Evolutionary conservation across 2,888 invertebrate genomes (phyloP).

Genomic region (Dynastes maya): DNA sequence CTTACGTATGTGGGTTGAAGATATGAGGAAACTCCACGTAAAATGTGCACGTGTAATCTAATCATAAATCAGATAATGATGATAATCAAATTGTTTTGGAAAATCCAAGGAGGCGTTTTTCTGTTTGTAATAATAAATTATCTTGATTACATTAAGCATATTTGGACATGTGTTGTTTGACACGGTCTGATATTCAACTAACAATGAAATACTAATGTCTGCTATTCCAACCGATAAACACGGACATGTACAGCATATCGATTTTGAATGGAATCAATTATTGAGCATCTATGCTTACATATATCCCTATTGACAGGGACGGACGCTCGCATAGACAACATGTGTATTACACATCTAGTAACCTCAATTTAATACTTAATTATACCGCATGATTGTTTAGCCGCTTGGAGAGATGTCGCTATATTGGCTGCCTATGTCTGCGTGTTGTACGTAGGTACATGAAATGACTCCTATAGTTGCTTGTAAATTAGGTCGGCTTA

Average conservation of each 20-base stretch:
- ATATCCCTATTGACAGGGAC: background rate
- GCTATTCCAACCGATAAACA: background rate
- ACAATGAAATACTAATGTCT: constrained; percentile 4
- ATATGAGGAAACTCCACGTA: too few species aligned
- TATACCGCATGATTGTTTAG: constrained; percentile 11
- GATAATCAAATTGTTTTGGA: too few species aligned
- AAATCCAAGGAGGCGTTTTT: too few species aligned
- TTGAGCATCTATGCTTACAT: background rate
- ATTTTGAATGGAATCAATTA: constrained; percentile 3
- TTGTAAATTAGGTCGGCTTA: constrained; percentile 15
- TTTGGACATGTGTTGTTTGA: too few species aligned
- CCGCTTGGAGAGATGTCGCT: constrained; percentile 5
- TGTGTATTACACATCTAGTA: constrained; percentile 6
- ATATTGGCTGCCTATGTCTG: background rate
- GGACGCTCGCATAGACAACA: constrained; percentile 1
- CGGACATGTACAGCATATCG: background rate
- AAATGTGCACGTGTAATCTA: too few species aligned
- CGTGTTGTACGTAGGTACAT: background rate
- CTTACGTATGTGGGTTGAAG: too few species aligned
- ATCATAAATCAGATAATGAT: too few species aligned
- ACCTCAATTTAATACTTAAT: constrained; percentile 17
- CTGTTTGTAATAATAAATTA: too few species aligned
- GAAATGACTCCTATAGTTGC: constrained; percentile 1
- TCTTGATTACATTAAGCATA: too few species aligned
- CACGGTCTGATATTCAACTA: background rate